These are phyloP conservation scores for Cheilosia impressa DNA, from an alignment of 2,888 invertebrate species.

Conservation along the genomic window DNA sequence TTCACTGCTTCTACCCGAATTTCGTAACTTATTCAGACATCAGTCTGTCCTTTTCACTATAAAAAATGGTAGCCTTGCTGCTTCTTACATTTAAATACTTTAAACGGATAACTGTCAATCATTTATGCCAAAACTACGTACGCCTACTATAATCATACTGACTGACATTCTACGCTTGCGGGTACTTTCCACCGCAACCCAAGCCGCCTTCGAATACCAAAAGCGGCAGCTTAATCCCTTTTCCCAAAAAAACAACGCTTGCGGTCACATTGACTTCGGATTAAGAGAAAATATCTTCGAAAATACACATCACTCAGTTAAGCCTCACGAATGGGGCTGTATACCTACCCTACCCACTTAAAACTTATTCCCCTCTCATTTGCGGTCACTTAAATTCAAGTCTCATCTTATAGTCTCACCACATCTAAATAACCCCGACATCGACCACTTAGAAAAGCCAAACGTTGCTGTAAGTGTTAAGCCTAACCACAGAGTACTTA, in stretches of 20 bases:
- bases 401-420: slow-evolving; percentile 17
- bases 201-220: too few relatives aligned
- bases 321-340: neutral
- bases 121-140: too few relatives aligned
- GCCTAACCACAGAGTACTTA: slow-evolving; percentile 54
- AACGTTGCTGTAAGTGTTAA: slow-evolving; percentile 29
- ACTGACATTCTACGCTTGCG: too few relatives aligned
- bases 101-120: too few relatives aligned
- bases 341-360: neutral
- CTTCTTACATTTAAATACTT: too few relatives aligned
- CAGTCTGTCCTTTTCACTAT: too few relatives aligned
- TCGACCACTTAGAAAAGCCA: slow-evolving; percentile 41
- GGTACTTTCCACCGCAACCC: too few relatives aligned
- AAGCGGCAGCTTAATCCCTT: too few relatives aligned
- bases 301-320: neutral
- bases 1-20: too few relatives aligned
- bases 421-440: slow-evolving; percentile 13
- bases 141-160: too few relatives aligned
- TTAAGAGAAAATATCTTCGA: neutral
- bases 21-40: too few relatives aligned
- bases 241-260: neutral
- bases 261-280: neutral
- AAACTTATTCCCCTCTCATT: neutral
- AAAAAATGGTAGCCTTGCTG: too few relatives aligned
- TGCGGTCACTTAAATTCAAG: slow-evolving; percentile 12